Conservation (phyloP, 1,140 invertebrate genomes). For the Drosophila pallidifrons region DNA sequence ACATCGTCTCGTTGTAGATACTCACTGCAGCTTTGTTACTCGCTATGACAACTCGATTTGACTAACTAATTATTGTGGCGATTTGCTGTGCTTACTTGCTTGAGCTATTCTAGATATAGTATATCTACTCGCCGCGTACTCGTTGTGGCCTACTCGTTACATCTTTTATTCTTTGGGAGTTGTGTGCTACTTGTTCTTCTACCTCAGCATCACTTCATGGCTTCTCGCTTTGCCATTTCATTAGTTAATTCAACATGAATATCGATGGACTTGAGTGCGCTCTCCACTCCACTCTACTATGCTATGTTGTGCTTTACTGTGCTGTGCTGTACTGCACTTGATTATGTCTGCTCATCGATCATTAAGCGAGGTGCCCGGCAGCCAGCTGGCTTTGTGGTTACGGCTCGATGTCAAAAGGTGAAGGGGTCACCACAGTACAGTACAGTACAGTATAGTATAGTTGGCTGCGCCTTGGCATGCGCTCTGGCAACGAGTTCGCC, state of each 20-base stretch:
- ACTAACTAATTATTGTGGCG: background rate
- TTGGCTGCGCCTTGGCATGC: no score
- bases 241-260: constrained; percentile 34
- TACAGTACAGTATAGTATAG: no score
- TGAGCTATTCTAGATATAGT: background rate
- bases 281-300: background rate
- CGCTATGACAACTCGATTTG: background rate
- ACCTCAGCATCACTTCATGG: no score
- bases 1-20: background rate
- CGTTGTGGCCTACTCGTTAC: background rate
- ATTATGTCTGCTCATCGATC: constrained; percentile 31
- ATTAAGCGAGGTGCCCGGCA: constrained; percentile 5
- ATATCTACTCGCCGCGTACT: background rate
- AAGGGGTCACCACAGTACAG: constrained; percentile 38
- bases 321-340: constrained; percentile 13
- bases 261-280: constrained; percentile 13
- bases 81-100: background rate
- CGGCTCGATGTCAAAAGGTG: constrained; percentile 66
- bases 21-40: background rate
- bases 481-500: constrained; percentile 52
- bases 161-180: background rate
- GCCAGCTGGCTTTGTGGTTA: constrained; percentile 24
- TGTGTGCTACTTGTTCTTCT: no score
- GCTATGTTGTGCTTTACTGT: no score
- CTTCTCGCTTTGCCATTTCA: constrained; percentile 5